phyloP scores from a whole-genome alignment of 92 coral and sea anemone species.

The Epizoanthus stellaris region DNA sequence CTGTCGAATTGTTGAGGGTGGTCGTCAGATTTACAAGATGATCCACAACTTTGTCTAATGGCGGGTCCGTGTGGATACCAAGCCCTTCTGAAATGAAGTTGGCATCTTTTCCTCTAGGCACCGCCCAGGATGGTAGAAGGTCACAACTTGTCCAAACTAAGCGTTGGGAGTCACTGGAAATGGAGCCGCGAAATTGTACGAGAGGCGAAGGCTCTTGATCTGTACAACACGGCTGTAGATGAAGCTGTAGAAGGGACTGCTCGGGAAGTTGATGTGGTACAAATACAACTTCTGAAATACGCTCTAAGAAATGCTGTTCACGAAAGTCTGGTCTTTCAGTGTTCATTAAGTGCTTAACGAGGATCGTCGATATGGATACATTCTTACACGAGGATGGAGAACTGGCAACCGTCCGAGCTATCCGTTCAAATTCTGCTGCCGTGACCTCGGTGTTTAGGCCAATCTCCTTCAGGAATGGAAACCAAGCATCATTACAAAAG shows the following conservation, averaged over 20 bases:
- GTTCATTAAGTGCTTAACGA: conserved; percentile 32
- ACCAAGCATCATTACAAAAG: conserved; percentile 38
- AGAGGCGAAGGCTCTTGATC: background rate
- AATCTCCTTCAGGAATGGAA: conserved; percentile 34
- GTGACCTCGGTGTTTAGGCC: conserved; percentile 50
- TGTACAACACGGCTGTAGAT: conserved; percentile 2
- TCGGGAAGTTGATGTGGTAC: conserved; percentile 38
- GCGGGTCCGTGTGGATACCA: conserved; percentile 51
- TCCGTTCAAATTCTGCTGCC: conserved; percentile 24
- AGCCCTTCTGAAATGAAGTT: conserved; percentile 13
- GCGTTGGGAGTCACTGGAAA: background rate
- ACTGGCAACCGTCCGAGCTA: conserved; percentile 20
- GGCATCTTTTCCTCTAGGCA: background rate
- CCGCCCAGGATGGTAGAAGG: conserved; percentile 35
- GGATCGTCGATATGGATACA: conserved; percentile 4
- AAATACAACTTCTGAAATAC: conserved; percentile 52
- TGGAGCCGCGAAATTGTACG: conserved; percentile 46
- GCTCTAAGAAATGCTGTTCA: conserved; percentile 16
- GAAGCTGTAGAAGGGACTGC: conserved; percentile 29
- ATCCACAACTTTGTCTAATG: conserved; percentile 58
- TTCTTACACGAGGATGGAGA: background rate
- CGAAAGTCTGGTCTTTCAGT: conserved; percentile 19
- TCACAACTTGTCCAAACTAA: conserved; percentile 58
- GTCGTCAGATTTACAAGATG: conserved; percentile 60
- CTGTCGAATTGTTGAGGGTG: conserved; percentile 29